Conservation (phyloP, 2,888 invertebrate genomes). For the Elmis aenea region DNA sequence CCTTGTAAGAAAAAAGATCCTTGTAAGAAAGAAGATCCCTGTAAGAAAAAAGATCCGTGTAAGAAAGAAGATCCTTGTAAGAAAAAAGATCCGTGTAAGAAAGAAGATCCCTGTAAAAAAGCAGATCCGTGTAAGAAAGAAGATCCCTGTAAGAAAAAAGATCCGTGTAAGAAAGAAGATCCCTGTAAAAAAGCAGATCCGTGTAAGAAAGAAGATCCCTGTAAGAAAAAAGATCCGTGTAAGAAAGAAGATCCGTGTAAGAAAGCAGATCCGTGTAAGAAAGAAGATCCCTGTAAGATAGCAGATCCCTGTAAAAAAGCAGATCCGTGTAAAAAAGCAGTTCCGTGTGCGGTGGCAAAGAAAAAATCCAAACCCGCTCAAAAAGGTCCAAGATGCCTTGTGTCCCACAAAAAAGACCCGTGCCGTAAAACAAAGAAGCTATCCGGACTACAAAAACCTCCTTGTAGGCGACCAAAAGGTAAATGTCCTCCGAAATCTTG, state of each 20-base stretch:
- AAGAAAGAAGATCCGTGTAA: conserved; percentile 19
- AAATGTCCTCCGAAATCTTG: too few relatives aligned
- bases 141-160: too few relatives aligned
- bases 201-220: conserved; percentile 22
- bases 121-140: not conserved
- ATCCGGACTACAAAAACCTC: not conserved
- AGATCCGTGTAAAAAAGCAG: conserved; percentile 13
- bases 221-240: conserved; percentile 16
- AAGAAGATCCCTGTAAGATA: conserved; percentile 6
- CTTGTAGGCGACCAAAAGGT: not conserved
- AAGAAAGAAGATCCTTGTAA: conserved; percentile 20
- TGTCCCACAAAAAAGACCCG: conserved; percentile 2
- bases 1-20: not conserved
- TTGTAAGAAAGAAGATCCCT: not conserved
- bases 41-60: conserved; percentile 1
- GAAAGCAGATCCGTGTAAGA: conserved; percentile 13
- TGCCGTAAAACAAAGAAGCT: not conserved
- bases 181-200: conserved; percentile 16
- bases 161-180: conserved; percentile 18
- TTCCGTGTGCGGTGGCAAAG: conserved; percentile 15
- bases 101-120: conserved; percentile 8
- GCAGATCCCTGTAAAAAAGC: conserved; percentile 7
- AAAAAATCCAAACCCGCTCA: conserved; percentile 10
- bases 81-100: conserved; percentile 9
- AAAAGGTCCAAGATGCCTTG: conserved; percentile 7